A percentile compares a stretch with the other conserved stretches of the same genome.
These are phyloP conservation scores for Camelus bactrianus DNA, from an alignment of 2,113 vertebrate species.

Conservation along the genomic window DNA sequence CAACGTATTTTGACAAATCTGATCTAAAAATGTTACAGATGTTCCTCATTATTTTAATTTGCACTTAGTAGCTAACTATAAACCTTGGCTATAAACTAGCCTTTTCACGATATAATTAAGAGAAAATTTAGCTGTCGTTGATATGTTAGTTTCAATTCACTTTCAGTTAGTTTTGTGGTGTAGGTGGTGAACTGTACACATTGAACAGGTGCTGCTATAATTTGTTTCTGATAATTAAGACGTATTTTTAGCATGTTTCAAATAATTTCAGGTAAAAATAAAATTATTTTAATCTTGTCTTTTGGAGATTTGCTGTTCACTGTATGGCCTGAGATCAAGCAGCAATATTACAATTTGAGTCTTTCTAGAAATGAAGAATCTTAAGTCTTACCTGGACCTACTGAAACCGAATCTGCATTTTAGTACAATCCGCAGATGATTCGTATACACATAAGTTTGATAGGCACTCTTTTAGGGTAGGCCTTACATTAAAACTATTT, in stretches of 20 bases:
- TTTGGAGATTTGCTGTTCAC: conserved; percentile 15
- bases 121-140: conserved; percentile 9
- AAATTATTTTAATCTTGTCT: not conserved
- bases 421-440: not conserved
- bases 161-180: not conserved
- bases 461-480: not conserved
- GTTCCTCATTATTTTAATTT: conserved; percentile 82
- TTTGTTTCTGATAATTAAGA: conserved; percentile 2
- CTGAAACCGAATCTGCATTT: not conserved
- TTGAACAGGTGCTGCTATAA: not conserved
- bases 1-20: conserved; percentile 86
- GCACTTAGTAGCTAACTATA: conserved; percentile 72
- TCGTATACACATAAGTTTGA: not conserved
- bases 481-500: not conserved
- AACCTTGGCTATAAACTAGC: conserved; percentile 51
- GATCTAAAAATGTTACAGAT: conserved; percentile 82
- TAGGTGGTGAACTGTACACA: not conserved
- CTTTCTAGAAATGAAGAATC: not conserved
- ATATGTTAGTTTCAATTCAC: conserved; percentile 3
- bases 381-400: not conserved
- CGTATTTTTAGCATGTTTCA: not conserved
- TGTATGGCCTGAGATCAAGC: not conserved
- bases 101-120: conserved; percentile 14
- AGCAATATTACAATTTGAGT: not conserved
- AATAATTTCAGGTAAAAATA: not conserved